Percentiles rank a stretch among this genome's conserved stretches.
Evolutionary conservation across 1,140 invertebrate species (phyloP).

Genomic region (Macrotrachela quadricornifera): DNA sequence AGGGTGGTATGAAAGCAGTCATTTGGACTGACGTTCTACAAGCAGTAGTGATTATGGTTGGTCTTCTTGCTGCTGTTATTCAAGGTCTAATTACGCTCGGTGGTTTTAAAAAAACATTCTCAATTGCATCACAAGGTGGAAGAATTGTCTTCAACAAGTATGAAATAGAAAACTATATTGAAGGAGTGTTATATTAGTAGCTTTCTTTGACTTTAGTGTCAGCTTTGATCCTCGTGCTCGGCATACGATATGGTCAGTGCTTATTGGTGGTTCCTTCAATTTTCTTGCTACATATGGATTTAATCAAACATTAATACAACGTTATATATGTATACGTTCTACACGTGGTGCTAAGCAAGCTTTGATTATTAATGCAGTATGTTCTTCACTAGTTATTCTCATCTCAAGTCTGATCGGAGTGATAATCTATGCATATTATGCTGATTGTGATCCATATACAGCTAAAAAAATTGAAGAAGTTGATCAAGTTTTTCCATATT

Average conservation of each 20-base stretch:
- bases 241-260: constrained; percentile 70
- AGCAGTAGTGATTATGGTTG: constrained; percentile 8
- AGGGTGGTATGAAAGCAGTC: constrained; percentile 62
- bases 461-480: constrained; percentile 4
- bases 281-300: constrained; percentile 74
- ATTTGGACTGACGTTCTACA: constrained; percentile 50
- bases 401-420: constrained; percentile 9
- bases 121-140: no score
- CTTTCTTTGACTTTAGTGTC: constrained; percentile 36
- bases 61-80: constrained; percentile 9
- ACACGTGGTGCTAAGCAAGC: constrained; percentile 35
- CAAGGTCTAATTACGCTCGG: constrained; percentile 9
- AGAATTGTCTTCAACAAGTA: no score
- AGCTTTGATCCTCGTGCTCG: constrained; percentile 42
- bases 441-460: constrained; percentile 10
- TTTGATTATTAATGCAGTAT: constrained; percentile 3
- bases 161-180: no score
- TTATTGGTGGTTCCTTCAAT: constrained; percentile 66
- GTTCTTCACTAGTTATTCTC: neutral
- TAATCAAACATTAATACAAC: constrained; percentile 77
- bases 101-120: neutral
- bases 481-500: constrained; percentile 51
- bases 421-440: constrained; percentile 10
- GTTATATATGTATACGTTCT: constrained; percentile 59
- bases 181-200: no score